Evolutionary conservation across 2,797 vertebrate genomes (phyloP).

Genomic region (Masticophis lateralis): DNA sequence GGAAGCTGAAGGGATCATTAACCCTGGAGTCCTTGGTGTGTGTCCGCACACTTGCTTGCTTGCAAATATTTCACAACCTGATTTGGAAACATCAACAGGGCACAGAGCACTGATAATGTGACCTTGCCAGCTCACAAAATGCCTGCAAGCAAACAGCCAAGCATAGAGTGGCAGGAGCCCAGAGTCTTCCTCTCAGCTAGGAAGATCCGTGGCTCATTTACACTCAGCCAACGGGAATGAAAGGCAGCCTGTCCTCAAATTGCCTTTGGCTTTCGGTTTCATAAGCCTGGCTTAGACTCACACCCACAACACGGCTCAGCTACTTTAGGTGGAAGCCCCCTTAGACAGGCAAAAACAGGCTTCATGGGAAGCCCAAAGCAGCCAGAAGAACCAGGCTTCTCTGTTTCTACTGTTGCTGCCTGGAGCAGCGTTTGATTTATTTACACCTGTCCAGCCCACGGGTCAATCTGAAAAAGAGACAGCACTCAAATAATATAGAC

Average conservation of each 20-base stretch:
- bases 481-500: background rate
- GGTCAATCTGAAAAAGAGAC: too few species aligned
- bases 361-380: background rate
- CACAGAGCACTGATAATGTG: background rate
- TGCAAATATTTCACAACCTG: background rate
- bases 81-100: background rate
- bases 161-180: background rate
- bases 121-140: background rate
- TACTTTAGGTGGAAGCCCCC: background rate
- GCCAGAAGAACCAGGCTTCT: background rate
- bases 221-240: background rate
- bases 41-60: background rate
- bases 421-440: too few species aligned
- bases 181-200: background rate
- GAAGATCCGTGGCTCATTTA: background rate
- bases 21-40: background rate
- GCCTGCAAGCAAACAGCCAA: background rate
- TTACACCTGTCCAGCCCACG: fast-evolving
- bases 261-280: background rate
- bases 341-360: background rate
- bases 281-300: background rate
- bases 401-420: background rate
- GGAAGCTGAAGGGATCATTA: background rate
- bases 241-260: background rate
- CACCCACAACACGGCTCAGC: background rate